Evolutionary conservation across 2,888 invertebrate genomes (phyloP).

Genomic region (Myopa tessellatipennis): DNA sequence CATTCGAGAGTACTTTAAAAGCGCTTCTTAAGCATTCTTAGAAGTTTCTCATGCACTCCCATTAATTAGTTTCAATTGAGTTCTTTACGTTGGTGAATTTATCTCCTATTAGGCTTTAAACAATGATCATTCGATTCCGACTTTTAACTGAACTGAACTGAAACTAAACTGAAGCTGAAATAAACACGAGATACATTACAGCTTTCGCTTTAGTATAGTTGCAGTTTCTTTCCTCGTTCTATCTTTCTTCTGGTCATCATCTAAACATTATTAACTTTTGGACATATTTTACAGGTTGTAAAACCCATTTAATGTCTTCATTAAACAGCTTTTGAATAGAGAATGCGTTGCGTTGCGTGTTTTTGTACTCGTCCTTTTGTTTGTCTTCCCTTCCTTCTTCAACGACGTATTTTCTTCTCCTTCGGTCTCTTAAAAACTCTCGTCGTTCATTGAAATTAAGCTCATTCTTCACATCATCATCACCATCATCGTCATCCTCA

Average conservation of each 20-base stretch:
- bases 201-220: neutral
- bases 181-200: neutral
- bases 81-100: neutral
- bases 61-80: constrained; percentile 5
- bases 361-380: neutral
- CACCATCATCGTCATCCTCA: neutral
- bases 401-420: neutral
- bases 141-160: neutral
- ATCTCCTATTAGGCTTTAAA: no score
- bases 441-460: no score
- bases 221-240: neutral
- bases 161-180: neutral
- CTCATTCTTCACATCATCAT: no score
- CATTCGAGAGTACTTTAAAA: neutral
- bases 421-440: no score
- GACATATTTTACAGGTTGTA: neutral
- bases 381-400: neutral
- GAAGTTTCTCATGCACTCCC: no score
- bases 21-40: neutral
- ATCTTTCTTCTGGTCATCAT: neutral
- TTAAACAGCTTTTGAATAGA: neutral
- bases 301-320: constrained; percentile 9
- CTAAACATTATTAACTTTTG: neutral
- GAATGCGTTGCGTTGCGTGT: neutral
- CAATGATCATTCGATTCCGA: neutral